phyloP scores from a whole-genome alignment of 1,140 invertebrate genomes.

The Sinonovacula constricta region DNA sequence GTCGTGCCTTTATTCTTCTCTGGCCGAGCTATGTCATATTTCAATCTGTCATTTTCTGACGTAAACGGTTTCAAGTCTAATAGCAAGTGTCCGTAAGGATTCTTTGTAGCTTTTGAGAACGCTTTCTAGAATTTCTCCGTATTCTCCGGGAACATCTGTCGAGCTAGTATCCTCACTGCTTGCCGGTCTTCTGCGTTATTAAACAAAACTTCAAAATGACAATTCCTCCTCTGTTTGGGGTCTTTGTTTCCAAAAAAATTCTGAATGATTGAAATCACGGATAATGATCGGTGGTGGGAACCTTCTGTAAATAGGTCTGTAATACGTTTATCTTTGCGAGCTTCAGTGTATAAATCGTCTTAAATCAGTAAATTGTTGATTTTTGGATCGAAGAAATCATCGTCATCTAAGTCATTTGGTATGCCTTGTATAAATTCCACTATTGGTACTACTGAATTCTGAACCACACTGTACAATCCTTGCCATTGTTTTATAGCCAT shows the following conservation, averaged over 20 bases:
- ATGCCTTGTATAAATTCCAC: slow-evolving; percentile 40
- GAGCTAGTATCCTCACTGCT: slow-evolving; percentile 24
- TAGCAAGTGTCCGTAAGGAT: slow-evolving; percentile 8
- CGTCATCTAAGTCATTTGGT: slow-evolving; percentile 16
- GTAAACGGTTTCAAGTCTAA: slow-evolving; percentile 2
- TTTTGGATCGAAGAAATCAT: slow-evolving; percentile 18
- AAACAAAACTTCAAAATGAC: slow-evolving; percentile 22
- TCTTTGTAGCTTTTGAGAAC: slow-evolving; percentile 20
- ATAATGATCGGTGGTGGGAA: slow-evolving; percentile 20
- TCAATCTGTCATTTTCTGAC: background rate
- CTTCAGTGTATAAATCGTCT: slow-evolving; percentile 27
- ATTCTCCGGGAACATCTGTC: slow-evolving; percentile 33
- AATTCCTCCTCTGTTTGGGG: slow-evolving; percentile 31
- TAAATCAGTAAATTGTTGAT: slow-evolving; percentile 29
- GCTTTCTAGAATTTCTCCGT: slow-evolving; percentile 10
- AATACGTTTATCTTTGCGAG: slow-evolving; percentile 23
- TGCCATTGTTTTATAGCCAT: slow-evolving; percentile 48
- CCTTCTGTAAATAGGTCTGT: slow-evolving; percentile 8
- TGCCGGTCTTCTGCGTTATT: slow-evolving; percentile 24
- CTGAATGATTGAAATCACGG: slow-evolving; percentile 16
- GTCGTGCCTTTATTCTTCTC: too few species aligned
- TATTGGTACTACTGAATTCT: slow-evolving; percentile 7
- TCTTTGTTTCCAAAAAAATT: slow-evolving; percentile 40
- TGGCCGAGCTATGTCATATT: background rate
- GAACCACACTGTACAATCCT: slow-evolving; percentile 26